These are phyloP conservation scores for Dendrolimus punctatus DNA, from an alignment of 1,140 invertebrate species.

Conservation along the genomic window DNA sequence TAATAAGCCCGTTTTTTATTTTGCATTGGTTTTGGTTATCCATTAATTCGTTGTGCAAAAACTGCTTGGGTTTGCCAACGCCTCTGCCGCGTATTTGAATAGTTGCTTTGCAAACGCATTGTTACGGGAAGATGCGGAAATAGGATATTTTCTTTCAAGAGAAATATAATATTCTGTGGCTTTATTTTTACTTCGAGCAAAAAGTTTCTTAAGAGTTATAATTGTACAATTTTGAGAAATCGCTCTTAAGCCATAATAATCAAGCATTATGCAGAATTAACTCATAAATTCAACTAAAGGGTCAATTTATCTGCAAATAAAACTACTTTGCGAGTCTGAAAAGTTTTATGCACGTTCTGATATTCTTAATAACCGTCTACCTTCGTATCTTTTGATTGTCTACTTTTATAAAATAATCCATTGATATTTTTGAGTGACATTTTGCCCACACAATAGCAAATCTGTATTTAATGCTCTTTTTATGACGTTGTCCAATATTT, in stretches of 20 bases:
- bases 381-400: slow-evolving; percentile 4
- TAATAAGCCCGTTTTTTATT: slow-evolving; percentile 69
- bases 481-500: slow-evolving; percentile 29
- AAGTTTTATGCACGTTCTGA: too few relatives aligned
- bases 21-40: slow-evolving; percentile 63
- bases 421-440: slow-evolving; percentile 49
- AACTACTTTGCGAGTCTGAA: too few relatives aligned
- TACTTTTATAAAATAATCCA: slow-evolving; percentile 13
- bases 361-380: slow-evolving; percentile 11
- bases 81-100: slow-evolving; percentile 59
- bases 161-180: slow-evolving; percentile 66
- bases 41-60: slow-evolving; percentile 69
- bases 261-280: too few relatives aligned
- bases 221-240: slow-evolving; percentile 32
- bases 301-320: too few relatives aligned
- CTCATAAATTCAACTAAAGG: too few relatives aligned
- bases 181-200: slow-evolving; percentile 60
- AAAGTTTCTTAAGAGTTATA: slow-evolving; percentile 40
- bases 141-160: slow-evolving; percentile 71
- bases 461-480: slow-evolving; percentile 61
- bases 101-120: slow-evolving; percentile 61
- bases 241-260: neutral
- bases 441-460: slow-evolving; percentile 50
- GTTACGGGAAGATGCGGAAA: slow-evolving; percentile 69
- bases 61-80: slow-evolving; percentile 46